Evolutionary conservation across 2,113 vertebrate species (phyloP), one percentile per base, ranked within the genome.

Genomic region (Chloropsis hardwickii): DNA sequence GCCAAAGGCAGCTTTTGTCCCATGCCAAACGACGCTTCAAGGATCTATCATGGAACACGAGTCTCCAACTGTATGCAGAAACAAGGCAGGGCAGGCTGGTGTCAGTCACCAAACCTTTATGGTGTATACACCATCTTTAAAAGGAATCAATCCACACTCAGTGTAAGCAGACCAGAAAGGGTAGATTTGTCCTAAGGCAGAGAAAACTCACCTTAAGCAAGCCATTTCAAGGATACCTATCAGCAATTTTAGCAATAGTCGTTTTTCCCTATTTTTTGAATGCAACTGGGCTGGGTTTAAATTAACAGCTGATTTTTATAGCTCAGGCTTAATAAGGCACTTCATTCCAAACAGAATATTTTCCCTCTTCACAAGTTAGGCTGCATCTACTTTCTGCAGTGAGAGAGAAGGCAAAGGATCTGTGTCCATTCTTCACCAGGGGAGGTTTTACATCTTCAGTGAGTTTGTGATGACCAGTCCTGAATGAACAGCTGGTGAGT

Each of bases 31-130:
- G 10, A 83, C 2, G 17, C 47, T 58, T 33, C 23, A 27, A 35
- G 47, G 70, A 33, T 13, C 0, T 2, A 6, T 7, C 40, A 10
- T 0, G n/a, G 39, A 79, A 18, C n/a, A 65, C 11, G 4, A 22
- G 8, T 2, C n/a, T 39, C 37, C 62, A 83, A 11, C 27, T 10
- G 21, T 2, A 42, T 11, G 44, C n/a, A 84, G 60, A 42, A 89
- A 73, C 31, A 54, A 71, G 33, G 45, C n/a, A 58, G 24, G 80
- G 47, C 35, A 80, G n/a, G 13, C 42, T 47, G 19, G 7, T 25
- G 58, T 24, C 67, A 44, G 23, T 28, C 13, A 9, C 51, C 85
- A 89, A 23, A 50, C 0, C 0, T 22, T 47, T 6, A 58, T 14
- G 31, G 15, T 45, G 35, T 23, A 72, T 9, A 58, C 14, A 40